phyloP scores from a whole-genome alignment of 2,797 vertebrate genomes.

The Lepilemur septentrionalis region DNA sequence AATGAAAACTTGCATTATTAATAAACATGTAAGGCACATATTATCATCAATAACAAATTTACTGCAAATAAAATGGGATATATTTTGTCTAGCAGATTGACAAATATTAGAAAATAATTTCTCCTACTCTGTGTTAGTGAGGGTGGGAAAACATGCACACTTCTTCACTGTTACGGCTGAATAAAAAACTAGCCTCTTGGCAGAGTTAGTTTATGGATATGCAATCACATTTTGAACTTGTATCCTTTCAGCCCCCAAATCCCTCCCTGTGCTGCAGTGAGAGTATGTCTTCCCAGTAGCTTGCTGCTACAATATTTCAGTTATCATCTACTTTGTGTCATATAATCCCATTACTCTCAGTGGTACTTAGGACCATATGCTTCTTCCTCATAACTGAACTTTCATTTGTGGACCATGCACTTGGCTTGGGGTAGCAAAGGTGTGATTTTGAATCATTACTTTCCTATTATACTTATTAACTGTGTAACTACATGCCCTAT shows the following conservation, averaged over 20 bases:
- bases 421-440: not conserved
- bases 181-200: not conserved
- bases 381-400: not conserved
- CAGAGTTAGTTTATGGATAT: not conserved
- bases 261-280: not conserved
- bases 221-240: not conserved
- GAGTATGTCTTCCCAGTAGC: not conserved
- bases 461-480: not conserved
- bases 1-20: not conserved
- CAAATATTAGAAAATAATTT: not conserved
- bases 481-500: not conserved
- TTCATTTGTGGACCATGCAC: not conserved
- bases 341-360: not conserved
- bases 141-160: not conserved
- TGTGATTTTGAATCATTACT: not conserved
- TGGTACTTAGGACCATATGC: not conserved
- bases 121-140: not conserved
- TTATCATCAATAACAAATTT: not conserved
- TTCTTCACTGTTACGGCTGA: not conserved
- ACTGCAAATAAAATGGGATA: not conserved
- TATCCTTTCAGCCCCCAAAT: not conserved
- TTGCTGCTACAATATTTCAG: not conserved
- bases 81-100: not conserved
- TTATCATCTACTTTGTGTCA: not conserved
- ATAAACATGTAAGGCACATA: not conserved